Conservation (phyloP, 2,113 vertebrate genomes). For the Coturnix japonica region DNA sequence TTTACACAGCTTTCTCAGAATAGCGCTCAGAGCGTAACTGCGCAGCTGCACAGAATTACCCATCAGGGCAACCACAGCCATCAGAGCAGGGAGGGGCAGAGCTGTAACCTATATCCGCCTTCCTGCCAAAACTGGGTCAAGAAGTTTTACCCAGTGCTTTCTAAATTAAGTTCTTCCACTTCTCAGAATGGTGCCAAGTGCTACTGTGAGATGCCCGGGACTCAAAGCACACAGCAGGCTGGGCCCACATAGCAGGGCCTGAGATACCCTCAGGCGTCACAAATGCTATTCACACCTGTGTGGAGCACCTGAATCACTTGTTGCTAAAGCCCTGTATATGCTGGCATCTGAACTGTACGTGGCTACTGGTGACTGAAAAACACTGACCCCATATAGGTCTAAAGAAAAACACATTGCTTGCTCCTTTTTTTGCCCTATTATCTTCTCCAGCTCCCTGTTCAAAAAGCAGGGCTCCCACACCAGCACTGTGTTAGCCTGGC, state of each 20-base stretch:
- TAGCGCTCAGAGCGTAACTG: not conserved
- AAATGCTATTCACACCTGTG: not conserved
- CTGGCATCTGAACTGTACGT: not conserved
- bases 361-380: not conserved
- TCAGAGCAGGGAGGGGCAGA: accelerated
- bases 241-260: not conserved
- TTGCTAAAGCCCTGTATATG: not conserved
- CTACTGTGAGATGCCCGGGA: not conserved
- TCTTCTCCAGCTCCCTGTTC: not conserved
- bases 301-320: not conserved
- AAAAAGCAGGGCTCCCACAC: not conserved
- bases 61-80: not conserved
- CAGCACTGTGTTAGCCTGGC: not conserved
- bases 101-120: not conserved
- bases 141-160: not conserved
- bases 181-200: not conserved
- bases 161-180: not conserved
- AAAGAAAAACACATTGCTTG: not conserved
- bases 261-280: not conserved
- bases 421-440: not conserved
- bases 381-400: not conserved
- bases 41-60: not conserved
- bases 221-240: not conserved
- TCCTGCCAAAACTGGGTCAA: not conserved
- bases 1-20: not conserved